phyloP scores from a whole-genome alignment of 1,140 invertebrate species.

The Cyclina sinensis region DNA sequence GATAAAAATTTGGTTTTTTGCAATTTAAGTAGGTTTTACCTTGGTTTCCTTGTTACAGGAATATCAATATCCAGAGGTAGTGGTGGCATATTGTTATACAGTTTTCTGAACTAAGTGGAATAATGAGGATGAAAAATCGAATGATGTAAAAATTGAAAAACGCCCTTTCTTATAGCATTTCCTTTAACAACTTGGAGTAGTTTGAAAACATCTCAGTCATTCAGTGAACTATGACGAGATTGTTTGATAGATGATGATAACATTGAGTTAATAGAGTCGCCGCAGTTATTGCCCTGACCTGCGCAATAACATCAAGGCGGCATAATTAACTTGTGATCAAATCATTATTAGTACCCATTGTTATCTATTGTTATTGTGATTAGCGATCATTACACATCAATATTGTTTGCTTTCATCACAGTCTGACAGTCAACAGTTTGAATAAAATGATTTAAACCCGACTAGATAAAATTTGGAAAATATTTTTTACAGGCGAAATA shows the following conservation, averaged over 20 bases:
- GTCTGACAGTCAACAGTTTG: too few species aligned
- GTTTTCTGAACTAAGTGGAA: not conserved
- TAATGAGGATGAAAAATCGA: not conserved
- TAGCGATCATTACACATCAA: too few species aligned
- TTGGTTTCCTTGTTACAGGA: not conserved
- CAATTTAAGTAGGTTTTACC: too few species aligned
- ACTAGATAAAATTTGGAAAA: too few species aligned
- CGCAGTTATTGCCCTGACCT: conserved; percentile 12
- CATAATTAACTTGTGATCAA: not conserved
- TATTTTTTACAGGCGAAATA: too few species aligned
- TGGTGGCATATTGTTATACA: not conserved
- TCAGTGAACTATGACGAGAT: not conserved
- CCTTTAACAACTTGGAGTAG: not conserved
- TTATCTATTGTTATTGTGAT: conserved; percentile 1
- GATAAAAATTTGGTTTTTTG: too few species aligned
- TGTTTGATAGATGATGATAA: conserved; percentile 14
- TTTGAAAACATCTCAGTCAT: conserved; percentile 5
- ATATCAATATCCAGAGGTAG: not conserved
- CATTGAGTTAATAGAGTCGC: conserved; percentile 29
- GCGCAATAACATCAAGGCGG: not conserved
- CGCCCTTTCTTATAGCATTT: not conserved
- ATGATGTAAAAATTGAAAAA: not conserved
- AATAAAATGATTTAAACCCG: too few species aligned
- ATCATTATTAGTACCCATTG: conserved; percentile 26
- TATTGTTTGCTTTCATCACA: not conserved